Evolutionary conservation across 2,888 invertebrate species (phyloP).

Genomic region (Caenorhabditis doughertyi): DNA sequence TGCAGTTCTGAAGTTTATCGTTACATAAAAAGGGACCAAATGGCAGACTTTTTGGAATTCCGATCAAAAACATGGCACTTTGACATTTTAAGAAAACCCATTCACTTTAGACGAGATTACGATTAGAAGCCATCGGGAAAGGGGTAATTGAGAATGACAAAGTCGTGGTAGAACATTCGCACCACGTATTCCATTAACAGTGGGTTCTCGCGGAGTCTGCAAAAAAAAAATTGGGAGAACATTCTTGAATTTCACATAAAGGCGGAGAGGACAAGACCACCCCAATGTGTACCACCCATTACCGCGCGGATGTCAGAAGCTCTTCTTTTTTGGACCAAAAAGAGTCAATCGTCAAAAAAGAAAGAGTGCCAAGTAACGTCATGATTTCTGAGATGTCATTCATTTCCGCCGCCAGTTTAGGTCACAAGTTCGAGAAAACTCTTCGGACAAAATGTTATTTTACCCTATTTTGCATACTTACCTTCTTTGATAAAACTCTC

Average conservation of each 20-base stretch:
- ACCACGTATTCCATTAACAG: conserved; percentile 80
- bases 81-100: not conserved
- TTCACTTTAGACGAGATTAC: not conserved
- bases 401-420: conserved; percentile 39
- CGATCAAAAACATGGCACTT: not conserved
- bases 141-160: conserved; percentile 71
- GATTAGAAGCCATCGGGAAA: conserved; percentile 70
- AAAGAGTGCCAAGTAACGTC: conserved; percentile 27
- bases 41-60: conserved; percentile 17
- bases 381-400: conserved; percentile 61
- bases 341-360: conserved; percentile 7
- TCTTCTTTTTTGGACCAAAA: conserved; percentile 27
- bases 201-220: conserved; percentile 72
- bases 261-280: conserved; percentile 28
- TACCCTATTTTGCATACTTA: conserved; percentile 37
- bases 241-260: conserved; percentile 62
- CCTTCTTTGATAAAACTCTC: conserved; percentile 64
- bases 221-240: conserved; percentile 54
- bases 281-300: conserved; percentile 48
- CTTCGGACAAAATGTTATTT: conserved; percentile 33
- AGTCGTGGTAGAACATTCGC: conserved; percentile 80
- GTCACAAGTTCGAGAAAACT: conserved; percentile 50
- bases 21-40: conserved; percentile 12
- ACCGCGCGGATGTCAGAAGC: conserved; percentile 30
- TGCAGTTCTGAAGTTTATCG: conserved; percentile 1